Evolutionary conservation across 2,797 vertebrate genomes (phyloP).

Genomic region (Lerista edwardsae): DNA sequence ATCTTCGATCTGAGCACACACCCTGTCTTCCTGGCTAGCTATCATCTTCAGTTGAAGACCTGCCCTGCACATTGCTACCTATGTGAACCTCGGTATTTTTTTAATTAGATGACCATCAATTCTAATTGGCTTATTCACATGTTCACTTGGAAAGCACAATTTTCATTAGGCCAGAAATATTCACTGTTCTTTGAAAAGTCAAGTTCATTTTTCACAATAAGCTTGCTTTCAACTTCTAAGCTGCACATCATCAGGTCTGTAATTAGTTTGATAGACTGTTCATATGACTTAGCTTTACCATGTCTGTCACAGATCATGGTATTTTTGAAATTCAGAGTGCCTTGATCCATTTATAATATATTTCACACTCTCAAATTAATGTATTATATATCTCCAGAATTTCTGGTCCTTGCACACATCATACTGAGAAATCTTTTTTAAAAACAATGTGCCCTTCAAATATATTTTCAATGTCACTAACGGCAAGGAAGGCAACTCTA

Average conservation of each 20-base stretch:
- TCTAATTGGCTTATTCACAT: conserved; percentile 14
- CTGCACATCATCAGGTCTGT: background rate
- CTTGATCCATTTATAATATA: conserved; percentile 14
- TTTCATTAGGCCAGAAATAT: conserved; percentile 33
- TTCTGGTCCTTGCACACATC: conserved; percentile 6
- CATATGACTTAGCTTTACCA: conserved; percentile 16
- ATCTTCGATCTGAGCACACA: background rate
- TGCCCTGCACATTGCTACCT: background rate
- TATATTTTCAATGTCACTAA: conserved; percentile 17
- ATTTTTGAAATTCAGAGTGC: conserved; percentile 19
- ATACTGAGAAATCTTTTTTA: background rate
- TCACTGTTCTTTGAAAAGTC: conserved; percentile 27
- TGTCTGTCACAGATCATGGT: conserved; percentile 22
- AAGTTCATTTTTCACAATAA: conserved; percentile 20
- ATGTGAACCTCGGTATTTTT: background rate
- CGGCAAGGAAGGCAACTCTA: background rate
- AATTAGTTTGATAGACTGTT: conserved; percentile 16
- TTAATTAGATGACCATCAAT: conserved; percentile 9
- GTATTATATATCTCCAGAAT: background rate
- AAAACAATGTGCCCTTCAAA: conserved; percentile 11
- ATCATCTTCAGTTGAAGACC: background rate
- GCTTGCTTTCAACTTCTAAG: conserved; percentile 20
- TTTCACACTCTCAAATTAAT: conserved; percentile 9
- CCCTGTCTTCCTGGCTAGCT: background rate
- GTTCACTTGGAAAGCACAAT: conserved; percentile 11